Conservation (phyloP, 2,113 vertebrate species). For the Oreochromis aureus region DNA sequence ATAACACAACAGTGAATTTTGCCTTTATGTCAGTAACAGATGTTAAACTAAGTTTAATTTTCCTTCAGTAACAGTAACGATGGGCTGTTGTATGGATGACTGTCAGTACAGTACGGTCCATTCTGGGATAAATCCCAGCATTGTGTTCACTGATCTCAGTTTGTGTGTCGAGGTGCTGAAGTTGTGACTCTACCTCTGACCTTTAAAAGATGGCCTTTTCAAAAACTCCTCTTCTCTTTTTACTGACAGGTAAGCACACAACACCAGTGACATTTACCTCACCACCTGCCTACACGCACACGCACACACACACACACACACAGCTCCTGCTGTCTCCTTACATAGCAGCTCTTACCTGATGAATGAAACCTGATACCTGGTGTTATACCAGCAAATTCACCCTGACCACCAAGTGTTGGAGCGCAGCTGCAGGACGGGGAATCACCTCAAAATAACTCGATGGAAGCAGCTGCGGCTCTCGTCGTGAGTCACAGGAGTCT, state of each 20-base stretch:
- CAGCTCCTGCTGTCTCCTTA: background rate
- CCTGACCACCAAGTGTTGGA: background rate
- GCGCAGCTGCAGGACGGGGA: background rate
- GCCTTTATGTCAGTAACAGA: background rate
- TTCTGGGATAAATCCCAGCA: background rate
- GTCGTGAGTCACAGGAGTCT: background rate
- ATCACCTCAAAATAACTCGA: background rate
- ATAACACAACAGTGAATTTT: background rate
- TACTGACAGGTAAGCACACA: conserved; percentile 10
- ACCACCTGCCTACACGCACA: conserved; percentile 3
- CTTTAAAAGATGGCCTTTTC: conserved; percentile 48
- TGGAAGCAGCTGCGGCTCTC: background rate
- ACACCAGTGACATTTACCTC: conserved; percentile 19
- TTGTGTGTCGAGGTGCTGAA: background rate
- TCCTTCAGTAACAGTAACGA: background rate
- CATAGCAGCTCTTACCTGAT: background rate
- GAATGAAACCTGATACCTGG: background rate
- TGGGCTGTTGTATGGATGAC: background rate
- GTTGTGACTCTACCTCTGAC: background rate
- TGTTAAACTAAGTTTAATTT: background rate
- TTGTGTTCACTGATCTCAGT: background rate
- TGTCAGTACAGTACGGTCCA: background rate
- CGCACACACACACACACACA: background rate
- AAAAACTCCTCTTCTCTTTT: background rate
- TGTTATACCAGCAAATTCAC: background rate